These are phyloP conservation scores for Alviniconcha strummeri DNA, from an alignment of 2,888 invertebrate genomes.

Conservation along the genomic window DNA sequence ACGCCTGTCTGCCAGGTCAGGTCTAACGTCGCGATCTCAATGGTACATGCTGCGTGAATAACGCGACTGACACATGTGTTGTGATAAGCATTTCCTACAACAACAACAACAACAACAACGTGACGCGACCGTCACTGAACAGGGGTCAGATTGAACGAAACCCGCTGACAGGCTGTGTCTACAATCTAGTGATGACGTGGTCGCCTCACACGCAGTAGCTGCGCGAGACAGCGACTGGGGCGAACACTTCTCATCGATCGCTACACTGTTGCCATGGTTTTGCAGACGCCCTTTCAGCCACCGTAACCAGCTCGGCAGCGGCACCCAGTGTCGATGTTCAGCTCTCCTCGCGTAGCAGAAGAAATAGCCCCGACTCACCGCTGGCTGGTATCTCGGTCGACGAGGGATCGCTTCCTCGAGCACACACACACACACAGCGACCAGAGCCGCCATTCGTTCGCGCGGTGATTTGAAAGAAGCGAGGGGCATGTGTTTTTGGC, in stretches of 20 bases:
- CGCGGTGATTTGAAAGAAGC: conserved; percentile 22
- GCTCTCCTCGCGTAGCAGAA: too few relatives aligned
- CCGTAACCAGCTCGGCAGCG: conserved; percentile 6
- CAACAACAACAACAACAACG: too few relatives aligned
- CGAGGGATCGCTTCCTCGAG: conserved; percentile 8
- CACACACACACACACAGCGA: neutral
- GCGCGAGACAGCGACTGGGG: neutral
- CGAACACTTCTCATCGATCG: conserved; percentile 4
- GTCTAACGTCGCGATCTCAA: too few relatives aligned
- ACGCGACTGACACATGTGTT: too few relatives aligned
- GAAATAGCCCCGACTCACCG: neutral
- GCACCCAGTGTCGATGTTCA: neutral
- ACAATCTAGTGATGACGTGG: neutral
- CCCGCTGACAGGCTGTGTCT: too few relatives aligned
- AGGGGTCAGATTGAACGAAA: too few relatives aligned
- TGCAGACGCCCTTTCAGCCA: conserved; percentile 25
- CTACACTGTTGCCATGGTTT: conserved; percentile 26
- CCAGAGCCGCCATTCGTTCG: conserved; percentile 19
- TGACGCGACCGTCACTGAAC: too few relatives aligned
- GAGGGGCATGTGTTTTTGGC: conserved; percentile 28
- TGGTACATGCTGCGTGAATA: too few relatives aligned
- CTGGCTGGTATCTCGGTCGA: conserved; percentile 10
- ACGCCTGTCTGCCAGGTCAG: too few relatives aligned
- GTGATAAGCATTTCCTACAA: too few relatives aligned
- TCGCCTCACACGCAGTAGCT: neutral